A percentile compares a stretch with the other conserved stretches of the same genome.
phyloP scores from a whole-genome alignment of 2,888 invertebrate species.

The Acheta domesticus region DNA sequence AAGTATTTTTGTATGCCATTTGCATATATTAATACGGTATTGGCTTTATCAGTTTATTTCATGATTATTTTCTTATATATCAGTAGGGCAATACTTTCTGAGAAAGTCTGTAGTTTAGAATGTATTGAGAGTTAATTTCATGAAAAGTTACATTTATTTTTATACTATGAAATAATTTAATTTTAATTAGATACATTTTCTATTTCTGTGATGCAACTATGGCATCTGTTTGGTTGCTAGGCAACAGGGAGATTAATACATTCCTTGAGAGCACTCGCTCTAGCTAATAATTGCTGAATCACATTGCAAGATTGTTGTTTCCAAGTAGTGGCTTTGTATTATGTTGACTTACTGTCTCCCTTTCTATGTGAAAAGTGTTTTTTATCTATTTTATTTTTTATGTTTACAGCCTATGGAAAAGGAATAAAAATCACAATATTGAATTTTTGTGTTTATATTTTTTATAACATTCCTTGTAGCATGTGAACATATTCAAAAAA shows the following conservation, averaged over 20 bases:
- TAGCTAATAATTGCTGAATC: not conserved
- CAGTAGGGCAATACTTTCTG: slow-evolving; percentile 24
- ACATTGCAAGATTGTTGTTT: slow-evolving; percentile 21
- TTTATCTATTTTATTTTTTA: slow-evolving; percentile 36
- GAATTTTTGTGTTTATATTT: slow-evolving; percentile 12
- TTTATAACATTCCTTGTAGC: no score
- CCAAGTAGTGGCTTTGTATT: slow-evolving; percentile 29
- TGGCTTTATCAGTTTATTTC: not conserved
- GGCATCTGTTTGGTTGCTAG: slow-evolving; percentile 27
- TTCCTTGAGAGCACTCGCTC: slow-evolving; percentile 24
- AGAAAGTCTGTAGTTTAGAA: slow-evolving; percentile 21
- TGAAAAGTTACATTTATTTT: slow-evolving; percentile 24
- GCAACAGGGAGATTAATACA: slow-evolving; percentile 28
- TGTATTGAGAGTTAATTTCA: slow-evolving; percentile 18
- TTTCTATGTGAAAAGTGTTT: slow-evolving; percentile 28
- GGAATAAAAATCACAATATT: slow-evolving; percentile 33
- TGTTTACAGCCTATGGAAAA: slow-evolving; percentile 36
- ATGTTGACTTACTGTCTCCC: slow-evolving; percentile 27
- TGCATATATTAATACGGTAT: slow-evolving; percentile 22
- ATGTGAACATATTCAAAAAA: no score
- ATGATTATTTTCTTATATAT: not conserved
- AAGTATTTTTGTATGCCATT: slow-evolving; percentile 18
- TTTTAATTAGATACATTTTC: slow-evolving; percentile 20
- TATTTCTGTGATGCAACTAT: slow-evolving; percentile 28
- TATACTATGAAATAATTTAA: slow-evolving; percentile 22